phyloP scores from a whole-genome alignment of 2,113 vertebrate species.

The Colaptes auratus region DNA sequence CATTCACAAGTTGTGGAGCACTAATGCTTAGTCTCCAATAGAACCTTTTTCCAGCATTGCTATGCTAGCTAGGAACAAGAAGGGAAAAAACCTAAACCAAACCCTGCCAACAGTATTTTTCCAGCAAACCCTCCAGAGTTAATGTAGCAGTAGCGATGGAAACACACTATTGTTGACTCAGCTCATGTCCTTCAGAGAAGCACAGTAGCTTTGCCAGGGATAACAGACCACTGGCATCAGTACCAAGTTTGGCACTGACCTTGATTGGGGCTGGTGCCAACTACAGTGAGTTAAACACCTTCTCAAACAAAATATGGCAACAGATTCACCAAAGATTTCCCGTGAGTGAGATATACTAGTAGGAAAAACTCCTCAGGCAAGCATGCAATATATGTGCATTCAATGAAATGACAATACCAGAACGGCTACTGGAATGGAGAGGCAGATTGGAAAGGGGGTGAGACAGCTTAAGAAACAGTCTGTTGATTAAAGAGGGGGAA shows the following conservation, averaged over 20 bases:
- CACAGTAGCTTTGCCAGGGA: background rate
- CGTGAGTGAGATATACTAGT: background rate
- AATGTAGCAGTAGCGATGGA: background rate
- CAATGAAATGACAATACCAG: background rate
- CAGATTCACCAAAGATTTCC: background rate
- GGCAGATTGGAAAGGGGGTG: background rate
- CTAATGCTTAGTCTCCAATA: background rate
- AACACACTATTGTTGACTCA: slow-evolving; percentile 15
- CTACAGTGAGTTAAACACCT: slow-evolving; percentile 15
- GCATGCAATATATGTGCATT: background rate
- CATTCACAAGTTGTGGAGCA: background rate
- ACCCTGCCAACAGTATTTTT: slow-evolving; percentile 7
- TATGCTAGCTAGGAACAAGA: background rate
- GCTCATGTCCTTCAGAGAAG: slow-evolving; percentile 22
- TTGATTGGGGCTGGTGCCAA: background rate
- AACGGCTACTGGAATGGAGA: background rate
- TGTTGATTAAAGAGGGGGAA: background rate
- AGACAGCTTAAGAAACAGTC: background rate
- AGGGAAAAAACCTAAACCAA: slow-evolving; percentile 9
- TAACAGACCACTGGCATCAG: slow-evolving; percentile 37
- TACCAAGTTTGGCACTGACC: background rate
- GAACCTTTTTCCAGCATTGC: background rate
- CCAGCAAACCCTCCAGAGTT: slow-evolving; percentile 25
- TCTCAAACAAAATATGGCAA: slow-evolving; percentile 18
- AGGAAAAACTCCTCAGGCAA: background rate